These are phyloP conservation scores for Cyprinus carpio DNA, from an alignment of 2,113 vertebrate species.

Conservation along the genomic window DNA sequence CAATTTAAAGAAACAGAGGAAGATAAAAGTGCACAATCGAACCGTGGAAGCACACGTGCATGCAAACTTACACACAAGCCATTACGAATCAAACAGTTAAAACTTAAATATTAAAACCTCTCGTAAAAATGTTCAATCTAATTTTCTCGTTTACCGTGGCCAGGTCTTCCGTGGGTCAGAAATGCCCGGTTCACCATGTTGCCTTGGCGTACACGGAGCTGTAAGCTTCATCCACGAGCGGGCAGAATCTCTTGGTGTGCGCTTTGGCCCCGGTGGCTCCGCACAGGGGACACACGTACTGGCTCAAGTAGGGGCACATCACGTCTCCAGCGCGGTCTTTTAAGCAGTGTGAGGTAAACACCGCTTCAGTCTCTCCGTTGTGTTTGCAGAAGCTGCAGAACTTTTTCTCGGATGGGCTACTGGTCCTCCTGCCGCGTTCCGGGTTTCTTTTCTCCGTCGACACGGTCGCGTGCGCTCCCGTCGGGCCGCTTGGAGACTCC, in stretches of 20 bases:
- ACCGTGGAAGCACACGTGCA: not conserved
- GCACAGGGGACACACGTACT: slow-evolving; percentile 79
- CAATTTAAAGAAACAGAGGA: not conserved
- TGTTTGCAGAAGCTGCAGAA: slow-evolving; percentile 84
- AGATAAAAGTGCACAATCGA: not conserved
- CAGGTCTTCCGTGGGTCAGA: too few relatives aligned
- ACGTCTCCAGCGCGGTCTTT: too few relatives aligned
- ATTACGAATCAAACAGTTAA: not conserved
- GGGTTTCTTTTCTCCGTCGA: not conserved
- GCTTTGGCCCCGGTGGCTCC: slow-evolving; percentile 78
- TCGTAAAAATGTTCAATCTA: slow-evolving; percentile 24
- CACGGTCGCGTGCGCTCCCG: too few relatives aligned
- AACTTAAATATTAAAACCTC: slow-evolving; percentile 5
- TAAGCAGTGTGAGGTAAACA: slow-evolving; percentile 61
- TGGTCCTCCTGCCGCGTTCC: not conserved
- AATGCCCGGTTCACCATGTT: too few relatives aligned
- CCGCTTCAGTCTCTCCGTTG: slow-evolving; percentile 78
- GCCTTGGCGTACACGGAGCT: slow-evolving; percentile 77
- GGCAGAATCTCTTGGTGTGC: slow-evolving; percentile 89
- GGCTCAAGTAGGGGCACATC: slow-evolving; percentile 74
- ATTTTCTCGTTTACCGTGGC: too few relatives aligned
- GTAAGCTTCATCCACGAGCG: slow-evolving; percentile 76
- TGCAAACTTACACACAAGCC: too few relatives aligned
- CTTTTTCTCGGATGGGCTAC: slow-evolving; percentile 11
- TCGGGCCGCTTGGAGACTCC: not conserved